These are phyloP conservation scores for Xestia sexstrigata DNA, from an alignment of 2,888 invertebrate species.

Conservation along the genomic window DNA sequence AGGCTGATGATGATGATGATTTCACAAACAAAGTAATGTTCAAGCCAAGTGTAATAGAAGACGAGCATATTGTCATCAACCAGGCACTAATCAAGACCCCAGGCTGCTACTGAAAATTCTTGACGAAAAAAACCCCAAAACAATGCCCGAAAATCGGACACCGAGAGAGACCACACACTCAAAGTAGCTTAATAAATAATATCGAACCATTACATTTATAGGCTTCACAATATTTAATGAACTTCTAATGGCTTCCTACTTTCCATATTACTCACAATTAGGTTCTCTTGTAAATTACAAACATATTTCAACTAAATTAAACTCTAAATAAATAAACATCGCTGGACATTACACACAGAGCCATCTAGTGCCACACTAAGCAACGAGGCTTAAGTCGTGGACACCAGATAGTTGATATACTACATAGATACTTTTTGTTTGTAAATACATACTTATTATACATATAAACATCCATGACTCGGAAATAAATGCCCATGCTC, in stretches of 20 bases:
- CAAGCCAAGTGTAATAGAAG: neutral
- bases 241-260: neutral
- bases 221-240: neutral
- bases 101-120: neutral
- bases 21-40: neutral
- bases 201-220: neutral
- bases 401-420: too few relatives aligned
- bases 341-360: too few relatives aligned
- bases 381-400: too few relatives aligned
- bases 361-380: too few relatives aligned
- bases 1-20: too few relatives aligned
- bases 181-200: neutral
- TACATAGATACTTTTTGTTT: too few relatives aligned
- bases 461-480: too few relatives aligned
- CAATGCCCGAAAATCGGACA: neutral
- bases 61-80: neutral
- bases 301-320: conserved; percentile 20
- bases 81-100: neutral
- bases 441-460: too few relatives aligned
- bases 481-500: too few relatives aligned
- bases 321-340: too few relatives aligned
- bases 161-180: neutral
- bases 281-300: neutral
- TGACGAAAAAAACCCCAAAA: neutral
- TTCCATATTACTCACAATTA: neutral